Evolutionary conservation across 2,888 invertebrate species (phyloP).

Genomic region (Trachelus stipa): DNA sequence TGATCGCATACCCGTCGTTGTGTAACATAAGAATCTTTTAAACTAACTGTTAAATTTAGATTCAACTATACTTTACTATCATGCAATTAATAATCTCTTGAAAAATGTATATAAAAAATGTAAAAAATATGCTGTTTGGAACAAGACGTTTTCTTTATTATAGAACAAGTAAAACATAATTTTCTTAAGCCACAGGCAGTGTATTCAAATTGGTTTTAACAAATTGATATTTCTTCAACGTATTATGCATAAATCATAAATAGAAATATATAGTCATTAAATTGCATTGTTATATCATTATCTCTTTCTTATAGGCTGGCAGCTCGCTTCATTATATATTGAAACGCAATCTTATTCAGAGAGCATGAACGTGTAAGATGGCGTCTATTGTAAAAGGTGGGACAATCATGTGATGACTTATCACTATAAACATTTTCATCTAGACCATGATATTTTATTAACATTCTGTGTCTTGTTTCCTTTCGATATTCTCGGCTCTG

Average conservation of each 20-base stretch:
- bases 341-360: neutral
- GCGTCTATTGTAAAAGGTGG: slow-evolving; percentile 64
- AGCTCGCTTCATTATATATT: neutral
- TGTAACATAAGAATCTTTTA: neutral
- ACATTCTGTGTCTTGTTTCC: slow-evolving; percentile 13
- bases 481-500: slow-evolving; percentile 20
- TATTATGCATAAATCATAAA: neutral
- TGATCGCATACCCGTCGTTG: neutral
- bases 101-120: neutral
- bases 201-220: neutral
- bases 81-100: neutral
- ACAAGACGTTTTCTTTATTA: neutral
- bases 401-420: slow-evolving; percentile 35
- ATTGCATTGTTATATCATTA: neutral
- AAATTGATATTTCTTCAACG: neutral
- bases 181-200: neutral
- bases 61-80: neutral
- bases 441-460: slow-evolving; percentile 12
- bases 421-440: slow-evolving; percentile 9
- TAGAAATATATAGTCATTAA: neutral
- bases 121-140: neutral
- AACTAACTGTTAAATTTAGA: neutral
- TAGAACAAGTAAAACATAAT: neutral
- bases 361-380: slow-evolving; percentile 45
- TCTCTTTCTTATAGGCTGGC: neutral